phyloP scores from a whole-genome alignment of 2,113 vertebrate species.

The Proterorhinus semilunaris region DNA sequence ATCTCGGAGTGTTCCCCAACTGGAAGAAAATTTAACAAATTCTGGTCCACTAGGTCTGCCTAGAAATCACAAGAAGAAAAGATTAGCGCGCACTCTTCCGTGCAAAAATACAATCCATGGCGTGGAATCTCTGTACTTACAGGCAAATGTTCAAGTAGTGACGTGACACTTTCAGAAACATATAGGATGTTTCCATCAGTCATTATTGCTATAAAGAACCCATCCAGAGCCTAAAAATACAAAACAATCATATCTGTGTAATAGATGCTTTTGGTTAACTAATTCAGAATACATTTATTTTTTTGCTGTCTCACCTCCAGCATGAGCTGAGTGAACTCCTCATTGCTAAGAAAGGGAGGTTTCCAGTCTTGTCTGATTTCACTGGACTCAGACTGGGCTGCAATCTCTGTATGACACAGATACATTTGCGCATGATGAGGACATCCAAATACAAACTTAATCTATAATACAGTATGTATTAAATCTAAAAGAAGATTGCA shows the following conservation, averaged over 20 bases:
- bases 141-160: constrained; percentile 97
- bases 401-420: constrained; percentile 82
- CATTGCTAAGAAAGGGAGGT: constrained; percentile 98
- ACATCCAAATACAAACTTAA: too few species aligned
- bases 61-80: constrained; percentile 49
- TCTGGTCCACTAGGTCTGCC: constrained; percentile 98
- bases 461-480: too few species aligned
- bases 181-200: constrained; percentile 99
- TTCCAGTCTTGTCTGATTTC: constrained; percentile 99
- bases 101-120: constrained; percentile 3
- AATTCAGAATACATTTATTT: not conserved
- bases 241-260: constrained; percentile 16
- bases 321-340: constrained; percentile 99
- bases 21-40: constrained; percentile 98
- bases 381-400: constrained; percentile 96
- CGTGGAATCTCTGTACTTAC: constrained; percentile 76
- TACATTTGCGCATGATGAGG: not conserved
- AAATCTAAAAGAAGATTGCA: too few species aligned
- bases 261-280: not conserved
- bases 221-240: constrained; percentile 91
- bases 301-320: constrained; percentile 85
- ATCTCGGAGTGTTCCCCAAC: constrained; percentile 92
- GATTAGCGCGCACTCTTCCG: not conserved
- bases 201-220: constrained; percentile 99
- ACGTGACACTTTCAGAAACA: constrained; percentile 96